These are phyloP conservation scores for Petrocephalus microphthalmus DNA, from an alignment of 2,113 vertebrate genomes.

Conservation along the genomic window DNA sequence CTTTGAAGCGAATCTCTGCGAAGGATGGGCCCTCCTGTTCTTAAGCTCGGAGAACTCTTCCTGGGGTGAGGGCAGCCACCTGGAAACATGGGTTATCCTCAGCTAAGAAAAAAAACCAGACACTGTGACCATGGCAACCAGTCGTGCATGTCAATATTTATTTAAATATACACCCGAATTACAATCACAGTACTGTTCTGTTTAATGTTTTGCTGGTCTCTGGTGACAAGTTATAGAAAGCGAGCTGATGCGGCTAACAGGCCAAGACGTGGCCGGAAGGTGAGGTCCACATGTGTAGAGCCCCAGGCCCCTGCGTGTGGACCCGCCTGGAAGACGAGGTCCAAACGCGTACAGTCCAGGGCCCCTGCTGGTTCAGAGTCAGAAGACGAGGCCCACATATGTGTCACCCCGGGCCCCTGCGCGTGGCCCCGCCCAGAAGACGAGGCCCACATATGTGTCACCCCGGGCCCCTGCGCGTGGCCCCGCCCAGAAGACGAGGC, in stretches of 20 bases:
- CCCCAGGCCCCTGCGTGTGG: too few species aligned
- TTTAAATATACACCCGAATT: neutral
- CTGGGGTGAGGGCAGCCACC: neutral
- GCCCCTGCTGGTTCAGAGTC: too few species aligned
- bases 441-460: too few species aligned
- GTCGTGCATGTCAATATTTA: constrained; percentile 9
- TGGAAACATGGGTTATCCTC: constrained; percentile 2
- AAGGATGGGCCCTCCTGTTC: constrained; percentile 13
- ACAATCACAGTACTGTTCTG: neutral
- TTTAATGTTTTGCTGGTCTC: neutral
- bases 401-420: too few species aligned
- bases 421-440: too few species aligned
- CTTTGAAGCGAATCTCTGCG: neutral
- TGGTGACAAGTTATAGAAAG: neutral
- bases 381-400: too few species aligned
- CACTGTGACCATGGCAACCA: neutral
- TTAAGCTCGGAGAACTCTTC: neutral
- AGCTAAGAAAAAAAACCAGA: neutral
- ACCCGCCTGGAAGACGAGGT: too few species aligned
- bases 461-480: too few species aligned
- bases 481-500: too few species aligned
- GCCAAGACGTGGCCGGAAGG: neutral
- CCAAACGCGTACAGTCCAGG: too few species aligned
- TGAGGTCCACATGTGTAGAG: too few species aligned
- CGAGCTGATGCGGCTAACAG: neutral